Conservation (phyloP, 2,888 invertebrate genomes). For the Agrochola circellaris region DNA sequence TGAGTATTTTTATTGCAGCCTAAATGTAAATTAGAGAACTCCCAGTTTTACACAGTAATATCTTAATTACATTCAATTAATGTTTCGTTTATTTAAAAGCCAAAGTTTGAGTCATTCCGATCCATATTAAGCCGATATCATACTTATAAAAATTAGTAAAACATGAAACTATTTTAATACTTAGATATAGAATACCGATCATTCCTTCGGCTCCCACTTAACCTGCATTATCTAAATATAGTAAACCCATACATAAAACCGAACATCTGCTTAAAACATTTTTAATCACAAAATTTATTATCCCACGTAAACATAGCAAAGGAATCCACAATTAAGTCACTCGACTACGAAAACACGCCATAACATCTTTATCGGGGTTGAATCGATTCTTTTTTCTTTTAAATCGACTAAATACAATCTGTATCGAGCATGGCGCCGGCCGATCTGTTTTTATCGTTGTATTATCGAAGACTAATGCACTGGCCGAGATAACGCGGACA, state of each 20-base stretch:
- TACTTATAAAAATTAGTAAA: constrained; percentile 54
- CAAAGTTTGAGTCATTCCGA: no score
- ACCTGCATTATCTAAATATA: constrained; percentile 60
- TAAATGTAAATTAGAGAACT: neutral
- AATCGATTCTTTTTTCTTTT: constrained; percentile 87
- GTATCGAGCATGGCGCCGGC: constrained; percentile 89
- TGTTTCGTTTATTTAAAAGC: constrained; percentile 2
- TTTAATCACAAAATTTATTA: constrained; percentile 76
- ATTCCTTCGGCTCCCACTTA: constrained; percentile 56
- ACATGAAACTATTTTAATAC: constrained; percentile 45
- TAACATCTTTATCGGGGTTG: constrained; percentile 87
- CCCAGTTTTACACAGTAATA: neutral
- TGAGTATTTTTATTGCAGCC: neutral
- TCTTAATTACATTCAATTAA: neutral
- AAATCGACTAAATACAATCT: constrained; percentile 86
- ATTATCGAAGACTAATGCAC: constrained; percentile 90
- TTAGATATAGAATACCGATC: constrained; percentile 41
- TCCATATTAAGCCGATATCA: constrained; percentile 22
- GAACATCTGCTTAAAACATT: constrained; percentile 70
- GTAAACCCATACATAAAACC: constrained; percentile 67
- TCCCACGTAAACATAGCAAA: constrained; percentile 78
- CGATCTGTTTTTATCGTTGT: constrained; percentile 89
- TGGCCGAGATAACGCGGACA: constrained; percentile 86
- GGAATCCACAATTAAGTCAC: constrained; percentile 89
- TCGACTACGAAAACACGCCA: constrained; percentile 84